Evolutionary conservation across 1,140 invertebrate genomes (phyloP).

Genomic region (Drosophila kurseongensis): DNA sequence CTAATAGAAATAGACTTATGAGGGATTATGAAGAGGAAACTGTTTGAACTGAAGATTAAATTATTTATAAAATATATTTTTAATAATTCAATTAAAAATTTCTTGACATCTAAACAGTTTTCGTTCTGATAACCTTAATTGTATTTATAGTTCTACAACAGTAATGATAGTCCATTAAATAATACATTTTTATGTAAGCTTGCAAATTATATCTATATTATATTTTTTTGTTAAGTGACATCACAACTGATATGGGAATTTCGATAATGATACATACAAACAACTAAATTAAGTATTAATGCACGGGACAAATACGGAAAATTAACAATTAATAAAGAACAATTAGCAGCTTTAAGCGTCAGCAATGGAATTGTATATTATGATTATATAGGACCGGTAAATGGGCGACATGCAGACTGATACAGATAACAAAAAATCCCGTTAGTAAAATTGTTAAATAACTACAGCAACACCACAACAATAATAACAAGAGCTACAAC

Average conservation of each 20-base stretch:
- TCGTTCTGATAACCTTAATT: conserved; percentile 1
- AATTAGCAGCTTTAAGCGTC: conserved; percentile 30
- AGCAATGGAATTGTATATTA: conserved; percentile 21
- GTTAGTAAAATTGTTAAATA: conserved; percentile 38
- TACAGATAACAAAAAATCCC: conserved; percentile 31
- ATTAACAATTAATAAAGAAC: conserved; percentile 40
- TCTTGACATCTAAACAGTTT: conserved; percentile 20
- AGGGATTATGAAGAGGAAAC: conserved; percentile 14
- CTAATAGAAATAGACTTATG: conserved; percentile 23
- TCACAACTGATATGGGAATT: conserved; percentile 25
- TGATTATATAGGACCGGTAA: conserved; percentile 3
- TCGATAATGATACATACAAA: conserved; percentile 21
- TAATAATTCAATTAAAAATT: not conserved
- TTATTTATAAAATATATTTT: not conserved
- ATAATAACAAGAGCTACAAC: conserved; percentile 7
- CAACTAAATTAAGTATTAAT: conserved; percentile 24
- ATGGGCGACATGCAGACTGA: conserved; percentile 52
- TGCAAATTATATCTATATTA: conserved; percentile 19
- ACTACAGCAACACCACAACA: conserved; percentile 24
- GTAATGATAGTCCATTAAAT: conserved; percentile 13
- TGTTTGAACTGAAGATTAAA: conserved; percentile 17
- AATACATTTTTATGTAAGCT: conserved; percentile 1
- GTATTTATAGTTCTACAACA: conserved; percentile 8
- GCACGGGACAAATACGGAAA: conserved; percentile 17
- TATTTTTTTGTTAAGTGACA: conserved; percentile 25